Percentiles rank a stretch among this genome's conserved stretches.
Evolutionary conservation across 2,113 vertebrate genomes (phyloP).

Genomic region (Anser cygnoides): DNA sequence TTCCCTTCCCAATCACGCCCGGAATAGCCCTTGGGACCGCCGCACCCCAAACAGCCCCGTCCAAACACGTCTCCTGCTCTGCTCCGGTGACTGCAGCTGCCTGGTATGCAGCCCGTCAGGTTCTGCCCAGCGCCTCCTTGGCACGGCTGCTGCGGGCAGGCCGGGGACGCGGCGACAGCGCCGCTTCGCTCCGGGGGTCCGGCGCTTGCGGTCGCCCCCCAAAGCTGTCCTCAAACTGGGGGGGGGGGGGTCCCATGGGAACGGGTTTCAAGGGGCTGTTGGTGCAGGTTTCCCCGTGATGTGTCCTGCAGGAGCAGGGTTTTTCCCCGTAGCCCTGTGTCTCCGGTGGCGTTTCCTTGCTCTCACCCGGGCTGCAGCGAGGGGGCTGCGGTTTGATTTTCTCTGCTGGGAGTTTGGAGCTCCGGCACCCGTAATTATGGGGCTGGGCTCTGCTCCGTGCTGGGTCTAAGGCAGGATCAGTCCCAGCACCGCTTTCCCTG

Average conservation of each 20-base stretch:
- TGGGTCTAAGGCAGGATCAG: not conserved
- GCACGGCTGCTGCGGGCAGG: not conserved
- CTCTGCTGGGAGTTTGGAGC: not conserved
- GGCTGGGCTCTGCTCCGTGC: not conserved
- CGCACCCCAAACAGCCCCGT: not conserved
- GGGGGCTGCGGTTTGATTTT: not conserved
- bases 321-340: not conserved
- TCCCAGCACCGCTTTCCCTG: not conserved
- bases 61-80: not conserved
- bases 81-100: not conserved
- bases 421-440: not conserved
- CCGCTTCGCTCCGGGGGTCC: not conserved
- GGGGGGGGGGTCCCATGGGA: not conserved
- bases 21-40: not conserved
- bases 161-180: rapidly evolving
- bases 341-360: not conserved
- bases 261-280: not conserved
- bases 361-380: not conserved
- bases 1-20: not conserved
- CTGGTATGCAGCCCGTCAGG: rapidly evolving
- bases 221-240: not conserved
- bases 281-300: rapidly evolving
- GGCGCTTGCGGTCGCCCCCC: not conserved
- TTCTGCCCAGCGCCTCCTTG: not conserved
- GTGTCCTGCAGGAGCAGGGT: not conserved